These are phyloP conservation scores for Drosophila bipectinata DNA, from an alignment of 1,140 invertebrate genomes.

Conservation along the genomic window DNA sequence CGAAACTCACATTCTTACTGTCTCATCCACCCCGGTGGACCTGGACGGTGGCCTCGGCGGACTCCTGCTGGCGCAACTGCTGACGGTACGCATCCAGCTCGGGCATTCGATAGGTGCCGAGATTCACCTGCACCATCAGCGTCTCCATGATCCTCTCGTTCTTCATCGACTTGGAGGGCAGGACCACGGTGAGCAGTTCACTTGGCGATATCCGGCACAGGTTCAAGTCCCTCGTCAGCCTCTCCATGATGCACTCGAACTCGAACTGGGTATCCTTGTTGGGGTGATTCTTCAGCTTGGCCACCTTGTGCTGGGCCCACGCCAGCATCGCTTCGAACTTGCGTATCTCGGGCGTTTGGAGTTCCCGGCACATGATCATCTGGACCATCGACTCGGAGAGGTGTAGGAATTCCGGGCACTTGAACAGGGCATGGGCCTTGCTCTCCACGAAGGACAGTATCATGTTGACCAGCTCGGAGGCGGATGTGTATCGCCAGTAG, in stretches of 20 bases:
- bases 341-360: constrained; percentile 94
- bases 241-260: constrained; percentile 96
- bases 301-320: constrained; percentile 94
- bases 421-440: constrained; percentile 92
- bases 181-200: constrained; percentile 95
- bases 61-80: constrained; percentile 94
- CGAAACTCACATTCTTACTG: constrained; percentile 84
- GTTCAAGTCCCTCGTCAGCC: constrained; percentile 94
- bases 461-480: constrained; percentile 96
- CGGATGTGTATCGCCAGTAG: constrained; percentile 97
- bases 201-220: constrained; percentile 95
- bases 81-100: constrained; percentile 95
- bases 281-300: constrained; percentile 87
- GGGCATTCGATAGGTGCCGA: constrained; percentile 96
- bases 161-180: constrained; percentile 96
- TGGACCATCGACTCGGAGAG: constrained; percentile 97
- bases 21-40: constrained; percentile 84
- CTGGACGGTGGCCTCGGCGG: constrained; percentile 87
- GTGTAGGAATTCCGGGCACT: constrained; percentile 92
- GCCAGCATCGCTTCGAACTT: constrained; percentile 97
- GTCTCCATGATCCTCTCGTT: constrained; percentile 97
- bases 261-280: constrained; percentile 94
- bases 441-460: constrained; percentile 95
- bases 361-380: constrained; percentile 95
- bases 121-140: constrained; percentile 96